These are phyloP conservation scores for Takifugu ocellatus DNA, from an alignment of 2,797 vertebrate genomes.

Conservation along the genomic window DNA sequence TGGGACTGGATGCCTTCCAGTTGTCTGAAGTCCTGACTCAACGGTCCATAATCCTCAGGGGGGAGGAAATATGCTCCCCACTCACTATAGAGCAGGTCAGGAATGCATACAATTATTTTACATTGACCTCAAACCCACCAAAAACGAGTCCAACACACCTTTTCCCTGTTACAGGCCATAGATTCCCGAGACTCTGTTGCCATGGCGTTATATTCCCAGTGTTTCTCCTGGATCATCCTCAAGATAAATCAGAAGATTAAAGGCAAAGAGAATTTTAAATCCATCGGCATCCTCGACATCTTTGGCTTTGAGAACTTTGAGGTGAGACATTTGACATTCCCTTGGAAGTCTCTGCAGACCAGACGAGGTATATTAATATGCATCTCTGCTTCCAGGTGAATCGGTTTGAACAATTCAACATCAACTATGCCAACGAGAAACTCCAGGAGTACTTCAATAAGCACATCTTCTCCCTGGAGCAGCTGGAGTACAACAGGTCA, in stretches of 20 bases:
- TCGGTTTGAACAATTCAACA: slow-evolving; percentile 78
- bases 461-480: slow-evolving; percentile 88
- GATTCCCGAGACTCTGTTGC: slow-evolving; percentile 90
- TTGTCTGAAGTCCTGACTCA: slow-evolving; percentile 91
- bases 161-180: slow-evolving; percentile 75
- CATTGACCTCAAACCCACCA: not conserved
- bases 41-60: slow-evolving; percentile 91
- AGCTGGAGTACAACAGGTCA: slow-evolving; percentile 90
- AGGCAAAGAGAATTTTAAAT: slow-evolving; percentile 93
- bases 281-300: slow-evolving; percentile 92
- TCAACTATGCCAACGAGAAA: slow-evolving; percentile 79
- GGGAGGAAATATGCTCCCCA: slow-evolving; percentile 92
- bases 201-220: slow-evolving; percentile 93
- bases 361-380: not conserved
- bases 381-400: slow-evolving; percentile 61
- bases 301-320: slow-evolving; percentile 95
- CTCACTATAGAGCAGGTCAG: slow-evolving; percentile 90
- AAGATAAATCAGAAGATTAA: slow-evolving; percentile 90
- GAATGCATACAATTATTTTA: not conserved
- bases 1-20: slow-evolving; percentile 89
- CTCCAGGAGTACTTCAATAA: slow-evolving; percentile 79
- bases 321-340: slow-evolving; percentile 61
- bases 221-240: slow-evolving; percentile 93
- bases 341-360: not conserved
- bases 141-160: slow-evolving; percentile 5